Base-by-base conservation (phyloP, 2,797 vertebrate genomes). In the Enteromius unitaeniatus region DNA sequence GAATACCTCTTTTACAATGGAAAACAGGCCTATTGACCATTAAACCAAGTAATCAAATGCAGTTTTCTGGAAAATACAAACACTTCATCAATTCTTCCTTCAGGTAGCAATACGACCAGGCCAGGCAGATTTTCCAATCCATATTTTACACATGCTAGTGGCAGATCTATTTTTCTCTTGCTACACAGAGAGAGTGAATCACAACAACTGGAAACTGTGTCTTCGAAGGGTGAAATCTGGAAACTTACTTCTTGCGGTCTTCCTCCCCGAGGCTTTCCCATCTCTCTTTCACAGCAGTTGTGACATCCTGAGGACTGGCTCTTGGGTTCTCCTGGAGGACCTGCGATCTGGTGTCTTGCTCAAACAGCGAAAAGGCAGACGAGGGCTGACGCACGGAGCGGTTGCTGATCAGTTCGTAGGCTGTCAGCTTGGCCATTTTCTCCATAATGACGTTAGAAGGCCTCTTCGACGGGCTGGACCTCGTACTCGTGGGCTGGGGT, bases 221-320 rank as follows among this genome's bases (percentile, higher is more conserved):
- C 90, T 87, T 91, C 92, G 91, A 28, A 92, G 93, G 86, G 91
- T 64, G 88, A 92, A 85, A 92, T 93, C 94, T 94, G 93, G 94
- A 95, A 94, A 96, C 97, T 97, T 96, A 99, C 98, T 96, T 96
- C 86, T 92, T 93, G 90, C 93, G 96, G 73, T 95, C 96, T 87
- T 97, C 95, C 93, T 96, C 94, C 89, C 87, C 92, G 88, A 97
- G 90, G 92, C 95, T 95, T 94, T 97, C 95, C 97, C 97, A 98
- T 91, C 93, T 95, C 88, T 96, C 93, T 89, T 95, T 94, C 87
- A 95, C 87, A 65, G 93, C 88, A 86, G 84, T 6, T 88, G 93
- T 92, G 90, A 97, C 92, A 83, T 96, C 95, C 90, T 96, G 95
- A 88, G 96, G 91, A 86, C 93, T 93, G 85, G 93, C 92, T 86